These are phyloP conservation scores for Crambe crambe DNA, from an alignment of 37 sponge, comb jelly and placozoan genomes.

Conservation along the genomic window DNA sequence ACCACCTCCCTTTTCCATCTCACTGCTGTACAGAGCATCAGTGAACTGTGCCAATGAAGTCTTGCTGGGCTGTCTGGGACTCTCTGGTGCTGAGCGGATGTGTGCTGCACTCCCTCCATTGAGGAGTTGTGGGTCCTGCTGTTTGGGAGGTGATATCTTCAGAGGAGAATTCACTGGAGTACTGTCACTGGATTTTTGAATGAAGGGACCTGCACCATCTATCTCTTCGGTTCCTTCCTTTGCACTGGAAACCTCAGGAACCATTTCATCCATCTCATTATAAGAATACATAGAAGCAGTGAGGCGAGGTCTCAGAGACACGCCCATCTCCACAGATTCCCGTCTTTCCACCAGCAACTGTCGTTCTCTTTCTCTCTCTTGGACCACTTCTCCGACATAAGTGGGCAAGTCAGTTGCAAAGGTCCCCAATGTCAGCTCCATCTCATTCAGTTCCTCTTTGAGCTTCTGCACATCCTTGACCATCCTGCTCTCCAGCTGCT, in stretches of 20 bases:
- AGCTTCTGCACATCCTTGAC: conserved; percentile 65
- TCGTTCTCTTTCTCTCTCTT: conserved; percentile 20
- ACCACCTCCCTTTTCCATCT: conserved; percentile 3
- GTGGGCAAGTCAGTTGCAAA: conserved; percentile 43
- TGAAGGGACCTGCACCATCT: neutral
- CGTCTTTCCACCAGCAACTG: conserved; percentile 5
- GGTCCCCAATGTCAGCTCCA: conserved; percentile 49
- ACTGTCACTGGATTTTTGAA: neutral
- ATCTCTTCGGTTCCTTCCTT: neutral
- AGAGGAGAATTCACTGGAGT: neutral
- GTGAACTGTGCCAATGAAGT: conserved; percentile 46
- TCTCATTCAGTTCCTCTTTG: conserved; percentile 70
- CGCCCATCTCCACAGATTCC: conserved; percentile 7
- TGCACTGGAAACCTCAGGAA: neutral
- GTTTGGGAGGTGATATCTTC: neutral
- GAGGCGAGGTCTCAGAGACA: conserved; percentile 9
- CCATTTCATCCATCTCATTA: conserved; percentile 1
- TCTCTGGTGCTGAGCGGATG: neutral
- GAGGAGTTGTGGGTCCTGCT: neutral
- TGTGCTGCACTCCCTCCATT: neutral
- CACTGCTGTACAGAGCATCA: conserved; percentile 48
- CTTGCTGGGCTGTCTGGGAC: neutral
- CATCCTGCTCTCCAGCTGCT: conserved; percentile 48
- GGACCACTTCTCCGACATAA: conserved; percentile 33
- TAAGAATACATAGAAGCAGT: conserved; percentile 23